Evolutionary conservation across 2,888 invertebrate species (phyloP).

Genomic region (Heliconius cydno): DNA sequence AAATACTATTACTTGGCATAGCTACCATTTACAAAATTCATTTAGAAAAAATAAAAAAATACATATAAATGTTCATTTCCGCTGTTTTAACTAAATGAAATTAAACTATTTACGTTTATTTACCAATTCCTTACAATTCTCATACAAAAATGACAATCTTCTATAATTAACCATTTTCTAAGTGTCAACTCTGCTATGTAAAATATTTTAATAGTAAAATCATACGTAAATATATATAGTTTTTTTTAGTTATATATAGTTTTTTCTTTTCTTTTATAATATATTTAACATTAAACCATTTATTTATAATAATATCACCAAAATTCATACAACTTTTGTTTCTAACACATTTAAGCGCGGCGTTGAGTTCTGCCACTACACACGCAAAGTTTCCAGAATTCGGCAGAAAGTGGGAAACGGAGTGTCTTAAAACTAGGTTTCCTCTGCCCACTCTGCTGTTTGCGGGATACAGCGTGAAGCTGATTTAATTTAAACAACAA

Average conservation of each 20-base stretch:
- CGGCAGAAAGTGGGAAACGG: no score
- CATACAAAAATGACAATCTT: conserved; percentile 8
- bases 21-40: neutral
- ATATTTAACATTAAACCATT: conserved; percentile 13
- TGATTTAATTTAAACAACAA: no score
- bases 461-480: no score
- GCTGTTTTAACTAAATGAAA: neutral
- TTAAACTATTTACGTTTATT: conserved; percentile 12
- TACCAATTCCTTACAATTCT: conserved; percentile 14
- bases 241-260: neutral
- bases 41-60: conserved; percentile 1
- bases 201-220: conserved; percentile 15
- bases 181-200: neutral
- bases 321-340: neutral
- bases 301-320: conserved; percentile 3
- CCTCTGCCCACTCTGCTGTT: no score
- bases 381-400: no score
- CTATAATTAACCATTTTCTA: neutral
- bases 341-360: neutral
- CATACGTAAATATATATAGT: neutral
- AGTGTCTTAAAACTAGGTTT: no score
- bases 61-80: neutral
- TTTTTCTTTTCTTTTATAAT: conserved; percentile 1
- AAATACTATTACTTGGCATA: neutral
- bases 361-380: no score